These are phyloP conservation scores for Aplysia californica DNA, from an alignment of 1,140 invertebrate species.

Conservation along the genomic window DNA sequence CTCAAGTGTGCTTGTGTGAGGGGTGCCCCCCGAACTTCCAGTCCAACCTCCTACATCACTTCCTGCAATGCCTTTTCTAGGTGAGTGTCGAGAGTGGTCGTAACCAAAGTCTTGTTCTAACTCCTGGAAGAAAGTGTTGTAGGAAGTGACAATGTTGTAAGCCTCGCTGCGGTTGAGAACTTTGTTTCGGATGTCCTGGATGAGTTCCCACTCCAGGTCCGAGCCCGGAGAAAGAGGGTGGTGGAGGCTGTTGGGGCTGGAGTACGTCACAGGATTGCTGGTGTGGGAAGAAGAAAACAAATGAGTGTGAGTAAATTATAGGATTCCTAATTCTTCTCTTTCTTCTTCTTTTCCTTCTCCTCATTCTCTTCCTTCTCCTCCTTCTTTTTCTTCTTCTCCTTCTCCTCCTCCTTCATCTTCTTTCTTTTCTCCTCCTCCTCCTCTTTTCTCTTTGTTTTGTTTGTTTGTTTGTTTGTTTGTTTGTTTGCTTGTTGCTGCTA, in stretches of 20 bases:
- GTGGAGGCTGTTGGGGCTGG: not conserved
- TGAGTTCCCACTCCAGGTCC: slow-evolving; percentile 28
- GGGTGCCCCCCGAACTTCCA: not conserved
- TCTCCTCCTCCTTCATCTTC: no score
- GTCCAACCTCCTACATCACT: not conserved
- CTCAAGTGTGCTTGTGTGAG: slow-evolving; percentile 25
- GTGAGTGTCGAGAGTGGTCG: not conserved
- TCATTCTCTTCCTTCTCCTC: no score
- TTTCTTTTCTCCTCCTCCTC: no score
- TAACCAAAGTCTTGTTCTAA: slow-evolving; percentile 29
- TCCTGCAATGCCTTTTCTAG: not conserved
- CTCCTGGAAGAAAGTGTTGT: slow-evolving; percentile 38
- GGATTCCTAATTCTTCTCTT: no score
- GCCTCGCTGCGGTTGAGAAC: slow-evolving; percentile 37
- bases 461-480: no score
- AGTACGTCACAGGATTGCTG: no score
- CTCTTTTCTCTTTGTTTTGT: no score
- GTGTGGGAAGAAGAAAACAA: no score
- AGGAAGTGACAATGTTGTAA: slow-evolving; percentile 39
- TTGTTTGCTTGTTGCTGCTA: no score
- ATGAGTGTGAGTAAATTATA: no score
- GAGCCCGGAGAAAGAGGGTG: not conserved
- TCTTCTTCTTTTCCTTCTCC: no score
- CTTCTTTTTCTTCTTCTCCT: no score
- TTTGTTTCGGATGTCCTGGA: slow-evolving; percentile 38